phyloP scores from a whole-genome alignment of 2,113 vertebrate genomes.

The Gambusia affinis region DNA sequence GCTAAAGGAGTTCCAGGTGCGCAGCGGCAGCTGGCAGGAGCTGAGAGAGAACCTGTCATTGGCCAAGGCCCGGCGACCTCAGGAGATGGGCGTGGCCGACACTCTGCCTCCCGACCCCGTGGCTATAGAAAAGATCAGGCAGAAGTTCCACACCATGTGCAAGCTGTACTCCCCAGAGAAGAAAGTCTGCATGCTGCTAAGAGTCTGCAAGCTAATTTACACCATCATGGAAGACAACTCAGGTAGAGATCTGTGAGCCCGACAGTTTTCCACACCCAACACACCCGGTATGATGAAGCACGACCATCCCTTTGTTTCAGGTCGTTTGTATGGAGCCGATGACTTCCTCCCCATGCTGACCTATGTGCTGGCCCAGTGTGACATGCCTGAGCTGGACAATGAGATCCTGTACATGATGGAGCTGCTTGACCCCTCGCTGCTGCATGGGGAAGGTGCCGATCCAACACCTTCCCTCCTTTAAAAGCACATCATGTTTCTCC shows the following conservation, averaged over 20 bases:
- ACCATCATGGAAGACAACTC: constrained; percentile 97
- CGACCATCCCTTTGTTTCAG: constrained; percentile 67
- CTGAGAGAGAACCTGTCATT: constrained; percentile 91
- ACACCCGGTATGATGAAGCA: too few relatives aligned
- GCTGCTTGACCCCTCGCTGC: constrained; percentile 89
- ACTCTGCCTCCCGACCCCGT: constrained; percentile 86
- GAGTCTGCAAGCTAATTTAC: constrained; percentile 96
- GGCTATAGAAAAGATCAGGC: constrained; percentile 92
- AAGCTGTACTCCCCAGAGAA: constrained; percentile 97
- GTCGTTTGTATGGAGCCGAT: constrained; percentile 95
- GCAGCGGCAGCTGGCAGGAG: constrained; percentile 88
- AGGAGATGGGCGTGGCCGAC: constrained; percentile 91
- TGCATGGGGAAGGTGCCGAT: constrained; percentile 91
- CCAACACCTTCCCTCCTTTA: not conserved
- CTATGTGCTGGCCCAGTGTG: constrained; percentile 92
- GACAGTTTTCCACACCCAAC: not conserved
- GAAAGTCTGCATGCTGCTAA: constrained; percentile 91
- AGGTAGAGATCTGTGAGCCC: constrained; percentile 75
- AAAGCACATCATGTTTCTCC: not conserved
- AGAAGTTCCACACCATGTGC: constrained; percentile 92
- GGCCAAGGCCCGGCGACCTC: constrained; percentile 87
- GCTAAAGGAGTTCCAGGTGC: constrained; percentile 87
- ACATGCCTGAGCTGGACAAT: constrained; percentile 92
- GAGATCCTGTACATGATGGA: constrained; percentile 99
- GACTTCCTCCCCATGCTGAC: constrained; percentile 97